phyloP scores from a whole-genome alignment of 2,797 vertebrate species.

The Sebastolobus alascanus region DNA sequence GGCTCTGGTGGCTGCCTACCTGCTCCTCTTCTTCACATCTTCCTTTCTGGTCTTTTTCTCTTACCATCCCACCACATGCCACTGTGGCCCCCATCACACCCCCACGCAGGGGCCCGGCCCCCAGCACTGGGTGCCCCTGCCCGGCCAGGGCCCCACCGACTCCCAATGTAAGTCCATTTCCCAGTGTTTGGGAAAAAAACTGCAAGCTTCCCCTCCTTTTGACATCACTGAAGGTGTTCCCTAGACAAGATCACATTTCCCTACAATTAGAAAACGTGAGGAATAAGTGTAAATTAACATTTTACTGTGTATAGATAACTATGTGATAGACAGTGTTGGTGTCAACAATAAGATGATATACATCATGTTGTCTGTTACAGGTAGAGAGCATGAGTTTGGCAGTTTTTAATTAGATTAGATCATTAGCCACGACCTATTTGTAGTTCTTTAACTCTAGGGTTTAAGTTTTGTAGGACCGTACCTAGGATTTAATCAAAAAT shows the following conservation, averaged over 20 bases:
- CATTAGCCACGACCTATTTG: not conserved
- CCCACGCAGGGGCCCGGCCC: constrained; percentile 74
- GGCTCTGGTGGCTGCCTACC: constrained; percentile 81
- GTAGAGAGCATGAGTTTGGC: not conserved
- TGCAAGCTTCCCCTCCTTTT: not conserved
- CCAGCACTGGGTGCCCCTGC: constrained; percentile 52
- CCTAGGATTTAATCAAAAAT: not conserved
- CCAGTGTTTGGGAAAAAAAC: constrained; percentile 3
- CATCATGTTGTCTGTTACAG: not conserved
- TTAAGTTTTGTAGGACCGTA: too few relatives aligned
- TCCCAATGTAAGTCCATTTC: constrained; percentile 73
- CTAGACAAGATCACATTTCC: not conserved
- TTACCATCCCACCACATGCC: constrained; percentile 45
- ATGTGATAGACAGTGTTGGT: not conserved
- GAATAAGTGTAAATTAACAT: not conserved
- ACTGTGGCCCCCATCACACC: constrained; percentile 70
- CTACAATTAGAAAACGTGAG: not conserved
- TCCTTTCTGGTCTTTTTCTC: constrained; percentile 84
- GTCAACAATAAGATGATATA: not conserved
- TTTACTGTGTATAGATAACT: too few relatives aligned
- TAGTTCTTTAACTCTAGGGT: not conserved
- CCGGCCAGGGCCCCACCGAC: constrained; percentile 47
- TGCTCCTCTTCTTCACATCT: constrained; percentile 85
- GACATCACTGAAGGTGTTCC: not conserved
- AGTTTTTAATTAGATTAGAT: not conserved